These are phyloP conservation scores for Sarcophaga rosellei DNA, from an alignment of 2,888 invertebrate genomes.

Conservation along the genomic window DNA sequence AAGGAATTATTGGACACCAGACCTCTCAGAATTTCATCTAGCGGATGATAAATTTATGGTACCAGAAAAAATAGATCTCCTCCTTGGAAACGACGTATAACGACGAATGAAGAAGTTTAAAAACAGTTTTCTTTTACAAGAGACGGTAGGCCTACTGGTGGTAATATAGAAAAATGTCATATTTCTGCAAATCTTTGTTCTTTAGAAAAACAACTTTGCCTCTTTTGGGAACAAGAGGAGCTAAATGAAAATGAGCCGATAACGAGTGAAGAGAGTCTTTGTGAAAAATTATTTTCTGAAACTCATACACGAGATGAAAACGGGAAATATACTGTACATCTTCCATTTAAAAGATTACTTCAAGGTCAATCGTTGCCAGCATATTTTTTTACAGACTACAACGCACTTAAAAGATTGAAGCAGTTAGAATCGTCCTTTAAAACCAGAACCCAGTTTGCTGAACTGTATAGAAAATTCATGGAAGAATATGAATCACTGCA, in stretches of 20 bases:
- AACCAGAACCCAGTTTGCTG: too few species aligned
- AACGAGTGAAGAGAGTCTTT: conserved; percentile 17
- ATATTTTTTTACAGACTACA: conserved; percentile 45
- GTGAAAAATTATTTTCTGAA: conserved; percentile 40
- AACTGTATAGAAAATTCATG: too few species aligned
- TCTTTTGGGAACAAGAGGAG: conserved; percentile 55
- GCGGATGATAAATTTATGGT: conserved; percentile 28
- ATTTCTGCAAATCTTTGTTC: conserved; percentile 36
- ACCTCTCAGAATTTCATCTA: conserved; percentile 2
- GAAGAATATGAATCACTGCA: too few species aligned
- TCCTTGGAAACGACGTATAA: conserved; percentile 44
- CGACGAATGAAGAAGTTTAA: conserved; percentile 45
- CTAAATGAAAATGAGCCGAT: background rate
- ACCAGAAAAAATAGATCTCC: conserved; percentile 20
- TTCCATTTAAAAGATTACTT: conserved; percentile 48
- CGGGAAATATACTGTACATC: conserved; percentile 32
- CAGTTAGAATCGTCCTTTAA: conserved; percentile 37
- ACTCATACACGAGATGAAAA: conserved; percentile 20
- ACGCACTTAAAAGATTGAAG: conserved; percentile 39
- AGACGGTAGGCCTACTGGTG: conserved; percentile 10
- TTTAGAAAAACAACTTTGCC: conserved; percentile 37
- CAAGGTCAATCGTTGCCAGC: background rate
- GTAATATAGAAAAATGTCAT: background rate
- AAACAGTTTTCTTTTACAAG: conserved; percentile 25
- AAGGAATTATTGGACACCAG: conserved; percentile 24